phyloP scores from a whole-genome alignment of 2,113 vertebrate genomes.

The Corythaeola cristata region DNA sequence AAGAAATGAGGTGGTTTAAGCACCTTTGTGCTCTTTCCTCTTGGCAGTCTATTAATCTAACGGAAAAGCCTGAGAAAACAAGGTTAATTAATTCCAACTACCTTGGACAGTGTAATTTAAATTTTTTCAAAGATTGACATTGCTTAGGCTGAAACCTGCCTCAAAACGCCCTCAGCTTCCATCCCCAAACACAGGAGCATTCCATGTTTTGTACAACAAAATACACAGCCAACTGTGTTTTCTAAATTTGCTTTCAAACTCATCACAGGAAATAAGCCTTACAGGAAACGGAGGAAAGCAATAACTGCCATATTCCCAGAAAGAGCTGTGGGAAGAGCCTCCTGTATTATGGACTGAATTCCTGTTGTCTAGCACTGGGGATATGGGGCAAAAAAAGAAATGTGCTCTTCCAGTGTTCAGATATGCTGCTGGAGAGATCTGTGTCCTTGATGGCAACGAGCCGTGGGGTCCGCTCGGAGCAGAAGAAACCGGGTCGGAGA shows the following conservation, averaged over 20 bases:
- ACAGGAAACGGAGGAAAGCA: not conserved
- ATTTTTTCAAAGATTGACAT: not conserved
- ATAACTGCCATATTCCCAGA: not conserved
- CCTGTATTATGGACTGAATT: not conserved
- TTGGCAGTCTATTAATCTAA: constrained; percentile 1
- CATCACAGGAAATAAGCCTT: not conserved
- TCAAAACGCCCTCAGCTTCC: not conserved
- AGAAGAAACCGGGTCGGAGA: not conserved
- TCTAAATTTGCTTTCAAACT: not conserved
- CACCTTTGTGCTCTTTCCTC: not conserved
- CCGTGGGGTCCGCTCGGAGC: not conserved
- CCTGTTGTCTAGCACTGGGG: not conserved
- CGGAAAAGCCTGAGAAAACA: not conserved
- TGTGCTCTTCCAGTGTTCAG: not conserved
- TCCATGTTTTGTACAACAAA: not conserved
- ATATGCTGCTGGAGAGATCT: not conserved
- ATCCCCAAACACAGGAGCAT: not conserved
- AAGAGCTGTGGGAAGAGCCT: not conserved
- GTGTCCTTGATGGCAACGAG: not conserved
- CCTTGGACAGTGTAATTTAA: not conserved
- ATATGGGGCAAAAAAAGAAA: not conserved
- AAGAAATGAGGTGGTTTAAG: not conserved
- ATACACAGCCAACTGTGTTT: not conserved
- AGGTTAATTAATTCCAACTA: not conserved
- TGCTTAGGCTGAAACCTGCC: not conserved